Evolutionary conservation across 2,888 invertebrate genomes (phyloP).

Genomic region (Agriotes lineatus): DNA sequence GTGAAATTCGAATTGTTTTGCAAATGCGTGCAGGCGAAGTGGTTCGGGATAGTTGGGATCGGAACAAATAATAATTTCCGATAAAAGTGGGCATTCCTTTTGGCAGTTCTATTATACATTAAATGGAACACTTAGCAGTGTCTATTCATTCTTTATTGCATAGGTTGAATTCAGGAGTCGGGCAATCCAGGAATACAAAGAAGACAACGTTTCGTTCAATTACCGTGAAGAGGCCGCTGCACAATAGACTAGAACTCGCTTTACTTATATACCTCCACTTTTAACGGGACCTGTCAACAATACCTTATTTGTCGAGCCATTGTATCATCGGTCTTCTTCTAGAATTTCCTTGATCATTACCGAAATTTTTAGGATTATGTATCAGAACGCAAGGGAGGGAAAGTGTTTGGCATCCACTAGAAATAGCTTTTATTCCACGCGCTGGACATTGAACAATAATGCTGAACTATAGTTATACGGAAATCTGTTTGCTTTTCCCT

Average conservation of each 20-base stretch:
- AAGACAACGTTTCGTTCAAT: slow-evolving; percentile 60
- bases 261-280: slow-evolving; percentile 37
- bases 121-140: slow-evolving; percentile 57
- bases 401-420: background rate
- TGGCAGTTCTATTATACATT: slow-evolving; percentile 45
- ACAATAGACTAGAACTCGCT: slow-evolving; percentile 48
- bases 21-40: slow-evolving; percentile 1
- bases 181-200: slow-evolving; percentile 61
- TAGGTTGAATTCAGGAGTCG: slow-evolving; percentile 58
- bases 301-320: slow-evolving; percentile 35
- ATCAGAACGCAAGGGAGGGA: background rate
- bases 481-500: background rate
- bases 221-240: slow-evolving; percentile 53
- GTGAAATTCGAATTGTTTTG: slow-evolving; percentile 30
- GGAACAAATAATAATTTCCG: slow-evolving; percentile 32
- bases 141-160: slow-evolving; percentile 59
- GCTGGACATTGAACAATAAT: background rate
- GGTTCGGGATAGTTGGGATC: slow-evolving; percentile 9
- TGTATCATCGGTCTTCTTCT: slow-evolving; percentile 28
- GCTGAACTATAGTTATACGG: background rate
- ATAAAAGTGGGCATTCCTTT: slow-evolving; percentile 37
- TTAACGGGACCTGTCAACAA: slow-evolving; percentile 39
- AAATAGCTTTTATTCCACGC: background rate
- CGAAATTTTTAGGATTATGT: background rate
- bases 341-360: slow-evolving; percentile 22